Conservation (phyloP, 2,888 invertebrate genomes). For the Lathronympha strigana region DNA sequence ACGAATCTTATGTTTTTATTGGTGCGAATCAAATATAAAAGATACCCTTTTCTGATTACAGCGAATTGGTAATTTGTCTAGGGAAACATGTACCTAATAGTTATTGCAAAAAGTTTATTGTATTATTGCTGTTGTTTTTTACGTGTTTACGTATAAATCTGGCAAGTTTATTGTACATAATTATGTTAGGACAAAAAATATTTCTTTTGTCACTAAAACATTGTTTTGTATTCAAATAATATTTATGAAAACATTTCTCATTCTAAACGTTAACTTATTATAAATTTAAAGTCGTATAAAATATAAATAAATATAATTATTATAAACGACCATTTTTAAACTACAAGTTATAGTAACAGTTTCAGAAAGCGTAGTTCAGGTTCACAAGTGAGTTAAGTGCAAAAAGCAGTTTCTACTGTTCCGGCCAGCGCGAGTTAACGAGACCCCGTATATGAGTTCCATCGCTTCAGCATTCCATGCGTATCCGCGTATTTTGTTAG, state of each 20-base stretch:
- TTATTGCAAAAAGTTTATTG: neutral
- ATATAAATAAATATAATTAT: neutral
- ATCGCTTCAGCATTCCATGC: constrained; percentile 32
- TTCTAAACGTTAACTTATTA: too few relatives aligned
- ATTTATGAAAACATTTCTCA: too few relatives aligned
- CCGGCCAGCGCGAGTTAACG: constrained; percentile 8
- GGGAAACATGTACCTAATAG: neutral
- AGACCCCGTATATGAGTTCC: constrained; percentile 9
- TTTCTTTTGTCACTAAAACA: too few relatives aligned
- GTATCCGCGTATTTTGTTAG: constrained; percentile 45
- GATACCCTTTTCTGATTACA: constrained; percentile 22
- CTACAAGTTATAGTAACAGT: neutral
- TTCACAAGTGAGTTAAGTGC: neutral
- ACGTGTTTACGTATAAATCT: too few relatives aligned
- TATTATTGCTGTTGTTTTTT: too few relatives aligned
- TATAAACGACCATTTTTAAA: too few relatives aligned
- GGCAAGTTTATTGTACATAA: too few relatives aligned
- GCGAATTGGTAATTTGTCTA: constrained; percentile 9
- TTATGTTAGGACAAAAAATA: too few relatives aligned
- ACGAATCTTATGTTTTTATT: constrained; percentile 36
- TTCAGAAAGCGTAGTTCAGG: constrained; percentile 4
- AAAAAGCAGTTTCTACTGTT: neutral
- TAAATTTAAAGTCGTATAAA: neutral
- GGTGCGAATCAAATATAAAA: constrained; percentile 30
- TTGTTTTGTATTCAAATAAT: too few relatives aligned